These are phyloP conservation scores for Leptinotarsa tumamoca DNA, from an alignment of 2,888 invertebrate genomes.

Conservation along the genomic window DNA sequence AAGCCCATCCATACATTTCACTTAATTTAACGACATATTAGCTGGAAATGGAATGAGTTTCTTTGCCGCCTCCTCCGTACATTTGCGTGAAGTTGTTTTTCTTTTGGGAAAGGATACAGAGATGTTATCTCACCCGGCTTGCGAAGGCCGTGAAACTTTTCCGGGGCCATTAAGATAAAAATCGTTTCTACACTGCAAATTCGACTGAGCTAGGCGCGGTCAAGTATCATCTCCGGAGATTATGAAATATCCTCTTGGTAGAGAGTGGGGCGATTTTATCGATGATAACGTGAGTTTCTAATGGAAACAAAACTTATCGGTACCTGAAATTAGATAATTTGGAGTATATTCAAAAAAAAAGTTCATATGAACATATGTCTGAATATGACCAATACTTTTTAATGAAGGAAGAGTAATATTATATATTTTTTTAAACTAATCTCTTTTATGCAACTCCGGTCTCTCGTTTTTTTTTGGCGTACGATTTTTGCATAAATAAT, in stretches of 20 bases:
- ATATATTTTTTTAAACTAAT: too few relatives aligned
- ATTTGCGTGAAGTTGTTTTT: constrained; percentile 59
- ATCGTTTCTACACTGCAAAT: constrained; percentile 57
- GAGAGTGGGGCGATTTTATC: constrained; percentile 9
- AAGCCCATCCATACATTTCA: constrained; percentile 29
- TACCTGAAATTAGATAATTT: too few relatives aligned
- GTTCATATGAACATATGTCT: too few relatives aligned
- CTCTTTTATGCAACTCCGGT: too few relatives aligned
- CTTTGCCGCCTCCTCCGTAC: constrained; percentile 48
- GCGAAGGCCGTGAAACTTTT: constrained; percentile 58
- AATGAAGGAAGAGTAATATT: too few relatives aligned
- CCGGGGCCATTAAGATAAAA: constrained; percentile 59
- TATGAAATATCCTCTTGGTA: constrained; percentile 50
- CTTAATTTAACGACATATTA: constrained; percentile 38
- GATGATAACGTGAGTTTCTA: background rate
- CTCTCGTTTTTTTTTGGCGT: too few relatives aligned
- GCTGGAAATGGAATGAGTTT: constrained; percentile 57
- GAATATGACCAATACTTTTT: too few relatives aligned
- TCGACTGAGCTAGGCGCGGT: constrained; percentile 55
- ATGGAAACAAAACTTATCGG: background rate
- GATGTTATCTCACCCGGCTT: constrained; percentile 56
- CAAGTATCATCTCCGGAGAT: constrained; percentile 53
- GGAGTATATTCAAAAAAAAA: too few relatives aligned
- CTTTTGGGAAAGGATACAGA: constrained; percentile 55
- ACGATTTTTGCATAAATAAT: too few relatives aligned